These are phyloP conservation scores for Ciconia nigra DNA, from an alignment of 2,797 vertebrate genomes.

Conservation along the genomic window DNA sequence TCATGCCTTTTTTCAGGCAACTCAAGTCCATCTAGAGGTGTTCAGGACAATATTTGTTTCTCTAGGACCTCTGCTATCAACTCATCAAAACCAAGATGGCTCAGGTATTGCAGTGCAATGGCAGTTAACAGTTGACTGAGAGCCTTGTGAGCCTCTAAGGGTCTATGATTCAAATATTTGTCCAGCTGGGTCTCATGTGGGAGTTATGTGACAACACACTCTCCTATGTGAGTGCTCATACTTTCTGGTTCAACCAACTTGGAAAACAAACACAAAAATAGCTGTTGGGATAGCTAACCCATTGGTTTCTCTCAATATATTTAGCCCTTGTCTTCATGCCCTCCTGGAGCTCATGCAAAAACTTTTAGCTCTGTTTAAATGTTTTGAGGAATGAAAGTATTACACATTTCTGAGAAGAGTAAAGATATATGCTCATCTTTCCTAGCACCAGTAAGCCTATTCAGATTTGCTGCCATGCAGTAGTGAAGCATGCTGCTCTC, in stretches of 20 bases:
- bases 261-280: conserved; percentile 4
- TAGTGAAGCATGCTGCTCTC: background rate
- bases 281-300: background rate
- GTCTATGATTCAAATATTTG: background rate
- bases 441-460: background rate
- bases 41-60: background rate
- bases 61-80: background rate
- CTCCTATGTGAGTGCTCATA: background rate
- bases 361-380: background rate
- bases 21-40: background rate
- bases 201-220: background rate
- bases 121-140: background rate
- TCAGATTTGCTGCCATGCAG: background rate
- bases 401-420: background rate
- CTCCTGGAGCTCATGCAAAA: background rate
- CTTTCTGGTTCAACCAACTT: background rate
- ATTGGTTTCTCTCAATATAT: background rate
- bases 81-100: background rate
- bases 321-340: background rate
- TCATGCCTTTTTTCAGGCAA: background rate
- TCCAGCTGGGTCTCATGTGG: background rate
- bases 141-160: background rate
- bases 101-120: background rate
- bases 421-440: background rate
- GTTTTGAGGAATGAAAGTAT: background rate